Evolutionary conservation across 2,888 invertebrate species (phyloP), one percentile per base, ranked within the genome.

Genomic region (Nemurella pictetii): DNA sequence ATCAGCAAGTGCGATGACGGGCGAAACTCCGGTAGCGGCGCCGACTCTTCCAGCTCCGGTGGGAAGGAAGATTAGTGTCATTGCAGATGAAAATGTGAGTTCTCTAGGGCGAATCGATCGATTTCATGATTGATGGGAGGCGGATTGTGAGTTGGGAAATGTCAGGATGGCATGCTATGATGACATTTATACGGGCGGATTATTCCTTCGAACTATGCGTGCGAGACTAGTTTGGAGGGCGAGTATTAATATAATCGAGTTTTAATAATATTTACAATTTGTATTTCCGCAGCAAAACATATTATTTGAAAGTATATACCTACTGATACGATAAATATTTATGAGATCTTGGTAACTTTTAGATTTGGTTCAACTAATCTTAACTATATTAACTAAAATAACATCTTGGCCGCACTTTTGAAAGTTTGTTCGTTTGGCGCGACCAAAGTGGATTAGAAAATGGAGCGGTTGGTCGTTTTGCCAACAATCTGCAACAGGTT

Each of bases 41-140:
- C 35, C 81, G 25, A 25, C 81, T 5, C 55, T 72, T 27, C 82
- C 82, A 12, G 72, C 27, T 20, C 82, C 82, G 4, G n/a, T 55
- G 12, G 82, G 82, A 15, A 55, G 82, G 82, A 82, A 72, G 55
- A 72, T 82, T 55, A 82, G 82, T n/a, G 73, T 82, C 28, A 55
- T 36, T 27, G 82, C 82, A 15, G 82, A 82, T 28, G 82, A 82
- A 55, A 72, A 55, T 36, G 82, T 82, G 55, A 28, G 80, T 75
- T 25, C 9, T n/a, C n/a, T n/a, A n/a, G n/a, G n/a, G n/a, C n/a
- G 26, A 55, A 55, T 55, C 55, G 55, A 55, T 55, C 55, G 12
- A 55, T 55, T 55, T 20, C 20, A 55, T 55, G 55, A 55, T 55
- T 55, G 9, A 55, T 55, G 12, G 55, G 20, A 12, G 20, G 12